Base-by-base conservation (phyloP, 2,888 invertebrate genomes). In the Cyaniris semiargus region DNA sequence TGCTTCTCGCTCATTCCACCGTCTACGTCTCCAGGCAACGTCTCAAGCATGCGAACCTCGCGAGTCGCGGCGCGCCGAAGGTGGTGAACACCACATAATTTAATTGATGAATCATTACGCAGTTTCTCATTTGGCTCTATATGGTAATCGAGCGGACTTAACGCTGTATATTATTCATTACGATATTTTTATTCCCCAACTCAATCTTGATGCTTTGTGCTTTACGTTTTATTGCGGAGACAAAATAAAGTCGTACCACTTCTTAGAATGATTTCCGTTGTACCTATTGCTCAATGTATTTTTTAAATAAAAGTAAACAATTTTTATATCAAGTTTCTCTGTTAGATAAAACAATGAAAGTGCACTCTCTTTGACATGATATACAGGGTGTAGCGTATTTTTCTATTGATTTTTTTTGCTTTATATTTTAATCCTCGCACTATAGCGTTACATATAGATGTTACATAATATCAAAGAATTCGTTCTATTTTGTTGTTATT, bases 1-100 rank as follows among this genome's bases (percentile, higher is more conserved):
- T 90, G 88, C 85, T 93, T 94, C 93, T 94, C 93, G 93, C 91
- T 94, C 93, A 90, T 94, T 94, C 66, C 66, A 66, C 15, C 27
- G 66, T 66, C 93, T 86, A 92, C 88, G 88, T 88, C 87, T 85
- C 82, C 85, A 34, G 38, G 34, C 71, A 44, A 72, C 72, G 15
- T 74, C 74, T 83, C 81, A 78, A 53, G 77, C 78, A 77, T 83
- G 78, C 79, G 79, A 79, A 78, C 76, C 79, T 77, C 71, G 70
- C 75, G 76, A 71, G 78, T 77, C 71, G 70, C 75, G 76, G 74
- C 77, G 75, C 77, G 70, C 70, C 70, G 80, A 79, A 81, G 80
- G 81, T 83, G 83, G 84, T 81, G 85, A 84, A 82, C 81, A 83
- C 85, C 84, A 86, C 88, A 87, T 89, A 86, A 86, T 86, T 85